phyloP scores from a whole-genome alignment of 2,113 vertebrate species.

The Lates calcarifer region DNA sequence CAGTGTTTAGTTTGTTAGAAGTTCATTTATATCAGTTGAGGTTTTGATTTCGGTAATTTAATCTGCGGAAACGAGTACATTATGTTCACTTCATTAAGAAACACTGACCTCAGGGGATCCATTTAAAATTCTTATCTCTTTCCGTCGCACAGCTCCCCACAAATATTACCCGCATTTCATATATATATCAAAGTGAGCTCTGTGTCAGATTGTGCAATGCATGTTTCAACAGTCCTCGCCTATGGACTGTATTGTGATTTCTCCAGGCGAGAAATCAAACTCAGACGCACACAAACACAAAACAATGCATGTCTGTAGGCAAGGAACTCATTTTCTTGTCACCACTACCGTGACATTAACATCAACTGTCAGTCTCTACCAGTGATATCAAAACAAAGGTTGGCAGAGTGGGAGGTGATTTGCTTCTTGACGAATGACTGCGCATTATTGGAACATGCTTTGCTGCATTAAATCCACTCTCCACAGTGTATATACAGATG shows the following conservation, averaged over 20 bases:
- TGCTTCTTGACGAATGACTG: neutral
- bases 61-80: neutral
- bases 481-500: neutral
- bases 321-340: constrained; percentile 50
- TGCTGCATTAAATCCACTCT: neutral
- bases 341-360: constrained; percentile 22
- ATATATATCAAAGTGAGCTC: neutral
- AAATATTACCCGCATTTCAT: neutral
- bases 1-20: neutral
- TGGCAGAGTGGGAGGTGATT: neutral
- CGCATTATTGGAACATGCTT: neutral
- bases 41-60: neutral
- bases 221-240: constrained; percentile 27
- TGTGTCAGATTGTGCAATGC: neutral
- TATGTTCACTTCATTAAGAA: neutral
- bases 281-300: neutral
- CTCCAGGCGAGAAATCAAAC: constrained; percentile 4
- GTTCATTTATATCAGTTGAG: neutral
- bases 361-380: neutral
- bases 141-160: neutral
- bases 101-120: neutral
- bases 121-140: neutral
- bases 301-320: constrained; percentile 1
- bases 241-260: neutral
- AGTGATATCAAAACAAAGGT: constrained; percentile 2